Percentiles rank a stretch among this genome's conserved stretches.
Evolutionary conservation across 1,140 invertebrate genomes (phyloP).

Genomic region (Drosophila sulfurigaster): DNA sequence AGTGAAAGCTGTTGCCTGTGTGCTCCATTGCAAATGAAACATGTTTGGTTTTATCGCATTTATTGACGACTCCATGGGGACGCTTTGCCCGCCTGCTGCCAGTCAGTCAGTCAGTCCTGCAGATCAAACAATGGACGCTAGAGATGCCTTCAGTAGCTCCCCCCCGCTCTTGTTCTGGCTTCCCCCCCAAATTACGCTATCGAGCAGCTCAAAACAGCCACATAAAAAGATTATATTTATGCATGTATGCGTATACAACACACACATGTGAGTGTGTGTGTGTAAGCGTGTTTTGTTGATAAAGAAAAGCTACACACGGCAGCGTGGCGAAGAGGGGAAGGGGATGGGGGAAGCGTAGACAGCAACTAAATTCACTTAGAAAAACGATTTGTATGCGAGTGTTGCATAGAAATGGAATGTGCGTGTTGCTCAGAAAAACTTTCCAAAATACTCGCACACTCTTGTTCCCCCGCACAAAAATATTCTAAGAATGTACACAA

Average conservation of each 20-base stretch:
- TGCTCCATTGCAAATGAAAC: constrained; percentile 73
- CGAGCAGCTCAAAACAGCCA: constrained; percentile 77
- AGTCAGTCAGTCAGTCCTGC: constrained; percentile 38
- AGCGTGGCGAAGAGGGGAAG: neutral
- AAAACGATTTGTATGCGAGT: constrained; percentile 57
- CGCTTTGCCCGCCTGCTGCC: constrained; percentile 58
- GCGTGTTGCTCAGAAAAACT: constrained; percentile 7
- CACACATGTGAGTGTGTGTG: constrained; percentile 1
- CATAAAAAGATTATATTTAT: constrained; percentile 82
- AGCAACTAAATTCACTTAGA: constrained; percentile 76
- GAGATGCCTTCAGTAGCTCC: constrained; percentile 22
- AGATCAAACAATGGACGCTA: constrained; percentile 74
- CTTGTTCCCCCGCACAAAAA: neutral
- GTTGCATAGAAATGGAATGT: constrained; percentile 41
- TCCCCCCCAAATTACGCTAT: constrained; percentile 64
- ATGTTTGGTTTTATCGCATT: constrained; percentile 83
- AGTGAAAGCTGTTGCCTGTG: neutral
- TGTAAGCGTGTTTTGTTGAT: constrained; percentile 17
- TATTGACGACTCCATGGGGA: constrained; percentile 80
- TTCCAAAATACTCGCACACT: constrained; percentile 4
- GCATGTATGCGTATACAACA: constrained; percentile 33
- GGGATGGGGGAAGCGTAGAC: neutral
- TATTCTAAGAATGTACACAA: constrained; percentile 11
- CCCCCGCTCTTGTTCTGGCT: neutral
- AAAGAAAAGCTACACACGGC: constrained; percentile 11